Evolutionary conservation across 2,797 vertebrate genomes (phyloP), one percentile per base, ranked within the genome.

Genomic region (Sebastes hopkinsi): DNA sequence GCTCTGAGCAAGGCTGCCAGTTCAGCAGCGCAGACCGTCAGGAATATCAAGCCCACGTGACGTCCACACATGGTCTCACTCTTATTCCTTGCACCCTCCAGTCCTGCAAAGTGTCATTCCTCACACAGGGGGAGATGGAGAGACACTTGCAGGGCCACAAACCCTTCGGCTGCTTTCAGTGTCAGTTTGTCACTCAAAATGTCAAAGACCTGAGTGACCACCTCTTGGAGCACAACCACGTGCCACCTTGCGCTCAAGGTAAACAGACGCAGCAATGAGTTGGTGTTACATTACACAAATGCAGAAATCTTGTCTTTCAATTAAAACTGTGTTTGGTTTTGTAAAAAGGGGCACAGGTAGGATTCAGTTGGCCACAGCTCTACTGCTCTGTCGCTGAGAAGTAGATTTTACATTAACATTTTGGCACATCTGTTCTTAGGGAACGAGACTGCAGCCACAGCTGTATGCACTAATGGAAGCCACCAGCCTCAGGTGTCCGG

Each of bases 111-210:
- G 75, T 89, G 62, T 92, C 96, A 18, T 97, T 98, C 72, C 88
- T 86, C 50, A 95, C 91, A 68, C 92, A 54, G 29, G 90, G 42
- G 0, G 96, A 94, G 84, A 96, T 97, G 97, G 94, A 97, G 65
- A 89, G 80, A 72, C 97, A 97, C 73, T 75, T 86, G 46, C 93
- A 90, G 20, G 82, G 29, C 59, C 97, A 97, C 85, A 91, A 94
- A 77, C 96, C 97, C 4, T 97, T 97, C 81, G 95, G 96, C 90
- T 97, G 97, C 23, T 10, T 87, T 87, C 90, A 12, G 14, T 97
- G 97, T 2, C 68, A 92, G 83, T 97, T 97, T 36, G 50, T 94
- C 79, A 91, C 96, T 0, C 94, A 95, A 81, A 96, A 93, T 20
- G 75, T 93, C 54, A 96, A 96, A 87, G 91, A 95, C 72, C 94